Evolutionary conservation across 2,888 invertebrate genomes (phyloP).

Genomic region (Tetramorium bicarinatum): DNA sequence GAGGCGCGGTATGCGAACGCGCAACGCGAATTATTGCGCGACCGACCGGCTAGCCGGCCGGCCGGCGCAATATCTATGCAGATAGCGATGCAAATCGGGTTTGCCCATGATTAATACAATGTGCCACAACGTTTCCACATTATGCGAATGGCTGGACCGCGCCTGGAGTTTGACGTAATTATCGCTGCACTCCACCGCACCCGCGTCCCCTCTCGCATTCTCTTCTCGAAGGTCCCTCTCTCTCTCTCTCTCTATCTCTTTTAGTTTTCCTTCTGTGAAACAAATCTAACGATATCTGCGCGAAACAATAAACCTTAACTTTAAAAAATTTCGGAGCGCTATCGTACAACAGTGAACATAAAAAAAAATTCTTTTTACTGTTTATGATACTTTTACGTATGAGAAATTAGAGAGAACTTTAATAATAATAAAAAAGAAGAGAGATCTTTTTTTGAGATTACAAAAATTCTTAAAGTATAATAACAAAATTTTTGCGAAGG

Average conservation of each 20-base stretch:
- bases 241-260: constrained; percentile 21
- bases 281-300: constrained; percentile 6
- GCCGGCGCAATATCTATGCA: constrained; percentile 73
- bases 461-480: constrained; percentile 59
- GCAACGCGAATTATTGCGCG: constrained; percentile 59
- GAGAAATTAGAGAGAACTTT: background rate
- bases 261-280: constrained; percentile 20
- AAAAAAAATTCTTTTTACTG: background rate
- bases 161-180: constrained; percentile 72
- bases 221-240: background rate
- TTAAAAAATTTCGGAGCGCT: background rate
- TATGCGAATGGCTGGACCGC: constrained; percentile 73
- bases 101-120: constrained; percentile 75
- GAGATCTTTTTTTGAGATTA: background rate
- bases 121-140: constrained; percentile 74
- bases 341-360: background rate
- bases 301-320: background rate
- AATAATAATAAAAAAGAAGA: background rate
- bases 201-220: background rate
- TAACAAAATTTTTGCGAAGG: constrained; percentile 85
- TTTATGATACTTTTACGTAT: background rate
- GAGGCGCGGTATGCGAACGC: constrained; percentile 13
- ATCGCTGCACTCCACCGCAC: constrained; percentile 49
- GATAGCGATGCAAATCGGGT: constrained; percentile 75
- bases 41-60: constrained; percentile 34